These are phyloP conservation scores for Psococerastis gibbosa DNA, from an alignment of 2,888 invertebrate species.

Conservation along the genomic window DNA sequence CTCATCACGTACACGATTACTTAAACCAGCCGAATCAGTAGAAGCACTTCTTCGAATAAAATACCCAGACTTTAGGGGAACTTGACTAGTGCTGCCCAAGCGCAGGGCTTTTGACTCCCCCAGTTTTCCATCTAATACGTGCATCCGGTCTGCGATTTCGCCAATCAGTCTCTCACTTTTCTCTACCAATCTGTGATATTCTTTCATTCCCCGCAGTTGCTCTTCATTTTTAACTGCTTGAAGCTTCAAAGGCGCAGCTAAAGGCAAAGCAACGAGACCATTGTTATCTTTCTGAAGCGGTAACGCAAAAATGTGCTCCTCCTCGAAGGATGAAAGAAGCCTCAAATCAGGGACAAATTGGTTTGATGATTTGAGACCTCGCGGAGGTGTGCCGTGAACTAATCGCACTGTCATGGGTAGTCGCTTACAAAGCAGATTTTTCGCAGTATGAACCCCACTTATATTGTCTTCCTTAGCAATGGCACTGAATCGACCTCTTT, in stretches of 20 bases:
- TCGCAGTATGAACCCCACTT: constrained; percentile 82
- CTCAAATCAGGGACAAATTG: constrained; percentile 73
- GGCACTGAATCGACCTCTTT: constrained; percentile 80
- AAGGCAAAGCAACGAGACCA: constrained; percentile 59
- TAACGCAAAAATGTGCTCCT: constrained; percentile 67
- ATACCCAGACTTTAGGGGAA: constrained; percentile 16
- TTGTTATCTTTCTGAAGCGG: constrained; percentile 65
- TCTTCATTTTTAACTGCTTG: constrained; percentile 67
- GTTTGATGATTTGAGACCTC: constrained; percentile 60
- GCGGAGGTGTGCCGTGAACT: constrained; percentile 75
- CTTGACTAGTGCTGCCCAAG: constrained; percentile 11
- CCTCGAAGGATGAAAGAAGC: constrained; percentile 65
- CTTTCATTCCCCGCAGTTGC: constrained; percentile 43
- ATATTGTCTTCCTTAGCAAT: constrained; percentile 86
- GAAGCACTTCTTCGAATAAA: constrained; percentile 59
- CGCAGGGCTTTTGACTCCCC: constrained; percentile 32
- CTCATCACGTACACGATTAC: constrained; percentile 29
- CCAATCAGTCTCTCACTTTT: constrained; percentile 52
- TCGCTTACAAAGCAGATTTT: constrained; percentile 70
- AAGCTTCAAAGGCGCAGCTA: constrained; percentile 70
- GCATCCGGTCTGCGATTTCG: constrained; percentile 62
- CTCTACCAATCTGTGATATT: constrained; percentile 58
- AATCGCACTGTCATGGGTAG: constrained; percentile 82
- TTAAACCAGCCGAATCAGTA: constrained; percentile 40
- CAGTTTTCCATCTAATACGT: constrained; percentile 61